Conservation (phyloP, 1,140 invertebrate species). For the Dryas iulia region DNA sequence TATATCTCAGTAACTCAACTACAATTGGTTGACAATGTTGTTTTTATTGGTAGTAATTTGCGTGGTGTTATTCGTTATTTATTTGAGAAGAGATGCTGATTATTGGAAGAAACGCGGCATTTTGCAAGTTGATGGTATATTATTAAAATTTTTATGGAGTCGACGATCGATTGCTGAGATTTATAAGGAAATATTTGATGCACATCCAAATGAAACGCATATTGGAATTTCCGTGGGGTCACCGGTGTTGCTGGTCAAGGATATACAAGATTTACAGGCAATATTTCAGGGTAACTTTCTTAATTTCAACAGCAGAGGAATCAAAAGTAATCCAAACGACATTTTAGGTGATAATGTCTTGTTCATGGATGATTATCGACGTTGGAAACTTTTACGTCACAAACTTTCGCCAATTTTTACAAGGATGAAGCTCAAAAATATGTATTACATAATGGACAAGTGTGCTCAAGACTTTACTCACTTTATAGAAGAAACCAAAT, state of each 20-base stretch:
- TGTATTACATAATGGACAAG: slow-evolving; percentile 62
- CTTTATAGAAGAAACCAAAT: slow-evolving; percentile 29
- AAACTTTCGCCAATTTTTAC: slow-evolving; percentile 66
- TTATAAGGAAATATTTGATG: slow-evolving; percentile 42
- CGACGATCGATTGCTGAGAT: slow-evolving; percentile 41
- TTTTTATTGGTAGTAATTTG: slow-evolving; percentile 4
- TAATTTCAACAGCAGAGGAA: slow-evolving; percentile 61
- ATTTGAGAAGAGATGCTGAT: slow-evolving; percentile 24
- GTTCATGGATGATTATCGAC: slow-evolving; percentile 56
- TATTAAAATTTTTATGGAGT: slow-evolving; percentile 37
- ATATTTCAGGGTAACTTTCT: slow-evolving; percentile 79
- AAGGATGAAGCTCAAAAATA: slow-evolving; percentile 68
- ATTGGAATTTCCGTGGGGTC: slow-evolving; percentile 24
- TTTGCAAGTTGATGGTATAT: slow-evolving; percentile 32
- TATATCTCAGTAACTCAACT: background rate
- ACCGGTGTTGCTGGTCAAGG: slow-evolving; percentile 48
- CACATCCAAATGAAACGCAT: slow-evolving; percentile 4
- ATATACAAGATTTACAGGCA: slow-evolving; percentile 77
- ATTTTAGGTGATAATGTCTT: slow-evolving; percentile 59
- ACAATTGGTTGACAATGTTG: background rate
- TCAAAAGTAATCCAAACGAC: slow-evolving; percentile 55
- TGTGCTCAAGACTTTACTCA: slow-evolving; percentile 44
- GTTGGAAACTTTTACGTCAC: slow-evolving; percentile 65
- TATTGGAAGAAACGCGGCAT: slow-evolving; percentile 50
- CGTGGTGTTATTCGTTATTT: slow-evolving; percentile 8